These are phyloP conservation scores for Lycaon pictus DNA, from an alignment of 2,113 vertebrate species.

Conservation along the genomic window DNA sequence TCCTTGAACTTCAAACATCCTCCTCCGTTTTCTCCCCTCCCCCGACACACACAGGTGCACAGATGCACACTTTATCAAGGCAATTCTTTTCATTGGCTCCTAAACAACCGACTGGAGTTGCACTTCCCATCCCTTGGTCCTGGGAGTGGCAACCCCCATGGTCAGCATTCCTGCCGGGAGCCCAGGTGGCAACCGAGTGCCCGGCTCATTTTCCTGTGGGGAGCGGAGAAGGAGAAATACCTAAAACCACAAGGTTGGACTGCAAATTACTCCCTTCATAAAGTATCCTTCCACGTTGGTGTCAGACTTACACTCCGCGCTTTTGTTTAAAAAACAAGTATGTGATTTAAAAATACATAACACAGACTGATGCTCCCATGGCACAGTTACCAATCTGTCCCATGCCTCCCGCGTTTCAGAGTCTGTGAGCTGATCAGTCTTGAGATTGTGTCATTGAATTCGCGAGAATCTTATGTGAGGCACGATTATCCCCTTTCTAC, in stretches of 20 bases:
- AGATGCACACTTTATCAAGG: neutral
- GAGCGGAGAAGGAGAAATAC: neutral
- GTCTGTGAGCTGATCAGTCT: neutral
- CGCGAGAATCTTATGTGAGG: neutral
- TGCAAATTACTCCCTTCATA: conserved; percentile 21
- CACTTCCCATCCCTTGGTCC: neutral
- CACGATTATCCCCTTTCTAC: neutral
- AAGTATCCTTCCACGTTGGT: neutral
- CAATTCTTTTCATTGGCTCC: neutral
- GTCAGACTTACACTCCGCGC: neutral
- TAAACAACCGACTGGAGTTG: neutral
- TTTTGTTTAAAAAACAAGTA: conserved; percentile 39
- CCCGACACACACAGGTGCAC: neutral
- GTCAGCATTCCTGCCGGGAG: neutral
- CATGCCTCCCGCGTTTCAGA: neutral
- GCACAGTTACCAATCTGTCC: neutral
- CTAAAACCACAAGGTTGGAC: neutral
- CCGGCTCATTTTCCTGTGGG: neutral
- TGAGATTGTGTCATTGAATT: neutral
- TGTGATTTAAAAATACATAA: conserved; percentile 13
- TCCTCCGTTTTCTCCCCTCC: neutral
- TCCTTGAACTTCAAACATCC: conserved; percentile 76
- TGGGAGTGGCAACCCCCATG: neutral
- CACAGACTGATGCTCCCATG: neutral
- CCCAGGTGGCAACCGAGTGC: neutral